Evolutionary conservation across 2,113 vertebrate genomes (phyloP), one percentile per base, ranked within the genome.

Genomic region (Saguinus midas): DNA sequence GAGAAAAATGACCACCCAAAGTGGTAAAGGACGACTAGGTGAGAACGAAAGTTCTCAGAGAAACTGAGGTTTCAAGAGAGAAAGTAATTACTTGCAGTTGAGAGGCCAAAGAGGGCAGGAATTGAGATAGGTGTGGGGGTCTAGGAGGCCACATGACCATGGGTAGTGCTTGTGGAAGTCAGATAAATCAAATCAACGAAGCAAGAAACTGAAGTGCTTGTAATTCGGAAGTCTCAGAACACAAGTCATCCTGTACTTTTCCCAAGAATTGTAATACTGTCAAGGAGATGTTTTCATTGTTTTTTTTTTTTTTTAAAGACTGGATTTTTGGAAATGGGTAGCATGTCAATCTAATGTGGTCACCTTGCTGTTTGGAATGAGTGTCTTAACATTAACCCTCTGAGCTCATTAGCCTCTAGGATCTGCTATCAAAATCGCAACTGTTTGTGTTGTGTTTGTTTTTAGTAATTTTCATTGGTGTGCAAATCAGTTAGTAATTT

Each of bases 401-500:
- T 90, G 85, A 94, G 94, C 90, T 97, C 82, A 80, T 96, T 97
- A 97, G 95, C 92, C 92, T 93, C 80, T 64, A 90, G 92, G 95
- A 52, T 83, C 88, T 89, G 85, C 95, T 97, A 45, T 97, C 96
- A 96, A 97, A 96, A 91, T 93, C 64, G 48, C 86, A 97, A 94
- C 96, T 96, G 93, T 96, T 96, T 95, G 87, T 96, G 87, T 87
- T 94, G 76, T 97, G 84, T 97, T 96, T 98, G 96, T 97, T 97
- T 97, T 94, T 87, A 96, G 79, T 95, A 57, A 81, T 97, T 97
- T 97, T 98, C 97, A 97, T 96, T 97, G 95, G 78, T 66, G 48
- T 89, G 95, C 95, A 96, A 96, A 97, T 98, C 96, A 96, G 91
- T 95, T 94, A 91, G 95, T 81, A 96, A 98, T 97, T 98, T 97